Base-by-base conservation (phyloP, 2,797 vertebrate genomes). In the Cynodonichthys magdalenae region DNA sequence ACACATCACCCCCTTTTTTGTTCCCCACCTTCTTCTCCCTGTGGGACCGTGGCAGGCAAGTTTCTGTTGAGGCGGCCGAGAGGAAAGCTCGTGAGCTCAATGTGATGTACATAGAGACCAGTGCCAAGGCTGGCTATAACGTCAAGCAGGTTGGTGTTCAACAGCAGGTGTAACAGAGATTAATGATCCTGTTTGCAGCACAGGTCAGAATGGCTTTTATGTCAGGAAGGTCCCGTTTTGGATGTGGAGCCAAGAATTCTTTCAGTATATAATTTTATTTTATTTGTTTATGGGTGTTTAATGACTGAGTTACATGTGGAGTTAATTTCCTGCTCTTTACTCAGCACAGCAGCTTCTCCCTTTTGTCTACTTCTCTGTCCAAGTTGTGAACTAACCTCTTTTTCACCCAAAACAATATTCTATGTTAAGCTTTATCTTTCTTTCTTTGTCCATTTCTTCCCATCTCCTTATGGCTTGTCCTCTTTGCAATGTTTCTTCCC, bases 41-140 rank as follows among this genome's bases (percentile, higher is more conserved):
- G 85, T 15, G 78, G 88, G 87, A 84, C 88, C 90, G 80, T 89
- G 93, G 83, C 92, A 94, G 94, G 81, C 90, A 95, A 92, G 90
- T 95, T 87, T 95, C 94, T 94, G 53, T 94, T 87, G 93, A 95
- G 88, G 89, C 95, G 82, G 91, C 92, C 75, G 91, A 95, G 92
- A 93, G 93, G 91, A 93, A 93, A 93, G 90, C 92, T 87, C 90
- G 81, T 79, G 92, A 94, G 65, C 90, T 95, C 92, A 93, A 83
- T 92, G 87, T 94, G 92, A 93, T 95, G 93, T 94, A 92, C 94
- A 89, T 93, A 93, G 93, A 95, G 91, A 94, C 89, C 89, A 94
- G 93, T 70, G 91, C 93, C 92, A 91, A 95, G 94, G 92, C 91
- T 87, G 92, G 92, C 77, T 94, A 89, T 93, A 91, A 93, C 85